A percentile compares a stretch with the other conserved stretches of the same genome.
Evolutionary conservation across 1,140 invertebrate species (phyloP).

Genomic region (Spodoptera litura): DNA sequence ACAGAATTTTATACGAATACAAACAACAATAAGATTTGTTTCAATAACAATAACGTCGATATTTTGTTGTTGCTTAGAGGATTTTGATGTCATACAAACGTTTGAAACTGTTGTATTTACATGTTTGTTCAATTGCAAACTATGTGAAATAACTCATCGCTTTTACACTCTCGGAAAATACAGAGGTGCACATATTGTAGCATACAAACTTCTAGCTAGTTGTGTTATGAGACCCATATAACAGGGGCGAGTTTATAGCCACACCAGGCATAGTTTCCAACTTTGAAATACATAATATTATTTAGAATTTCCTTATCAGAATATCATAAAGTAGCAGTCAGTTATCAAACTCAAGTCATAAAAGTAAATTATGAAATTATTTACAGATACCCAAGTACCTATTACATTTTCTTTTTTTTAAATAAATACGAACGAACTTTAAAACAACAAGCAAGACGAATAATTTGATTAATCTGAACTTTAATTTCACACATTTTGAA

Average conservation of each 20-base stretch:
- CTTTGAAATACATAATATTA: too few species aligned
- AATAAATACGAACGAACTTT: not conserved
- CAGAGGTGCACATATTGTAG: too few species aligned
- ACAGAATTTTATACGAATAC: slow-evolving; percentile 6
- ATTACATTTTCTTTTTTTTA: not conserved
- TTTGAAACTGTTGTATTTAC: slow-evolving; percentile 10
- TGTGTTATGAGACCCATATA: too few species aligned
- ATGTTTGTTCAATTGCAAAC: not conserved
- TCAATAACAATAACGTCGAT: slow-evolving; percentile 12
- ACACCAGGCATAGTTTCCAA: too few species aligned
- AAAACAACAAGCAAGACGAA: not conserved
- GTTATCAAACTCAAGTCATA: too few species aligned
- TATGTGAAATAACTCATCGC: not conserved
- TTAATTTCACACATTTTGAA: slow-evolving; percentile 24
- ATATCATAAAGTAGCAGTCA: too few species aligned
- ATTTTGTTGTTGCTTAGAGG: slow-evolving; percentile 23
- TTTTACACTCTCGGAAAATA: too few species aligned
- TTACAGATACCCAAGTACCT: too few species aligned
- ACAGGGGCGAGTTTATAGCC: too few species aligned
- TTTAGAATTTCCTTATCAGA: too few species aligned
- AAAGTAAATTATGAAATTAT: too few species aligned
- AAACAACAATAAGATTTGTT: slow-evolving; percentile 33
- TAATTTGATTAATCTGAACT: slow-evolving; percentile 2
- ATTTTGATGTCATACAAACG: slow-evolving; percentile 25
- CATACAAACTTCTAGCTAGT: too few species aligned